Evolutionary conservation across 2,797 vertebrate species (phyloP), one percentile per base, ranked within the genome.

Genomic region (Tiaroga cobitis): DNA sequence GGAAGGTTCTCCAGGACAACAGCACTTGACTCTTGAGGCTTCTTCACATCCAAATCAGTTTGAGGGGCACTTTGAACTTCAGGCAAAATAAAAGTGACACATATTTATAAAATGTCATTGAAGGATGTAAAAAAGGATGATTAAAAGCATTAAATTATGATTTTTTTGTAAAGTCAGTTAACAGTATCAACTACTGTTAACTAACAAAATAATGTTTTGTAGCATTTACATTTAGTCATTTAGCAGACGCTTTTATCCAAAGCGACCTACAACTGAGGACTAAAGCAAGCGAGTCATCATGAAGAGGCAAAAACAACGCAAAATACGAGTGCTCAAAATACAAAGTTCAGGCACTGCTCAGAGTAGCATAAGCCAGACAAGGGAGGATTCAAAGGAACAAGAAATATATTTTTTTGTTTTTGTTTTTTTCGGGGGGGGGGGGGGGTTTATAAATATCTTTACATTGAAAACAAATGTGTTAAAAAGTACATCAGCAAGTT

Each of bases 1-100:
- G 81, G 2, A 0, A 94, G 21, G 5, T 93, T 92, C 37, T 92
- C 91, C 86, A 95, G 24, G 37, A 94, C 88, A 51, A 93, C 88
- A 0, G 85, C 46, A 10, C 24, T 5, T n/a, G 86, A 70, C 49
- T 59, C 70, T 49, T 59, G 19, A 0, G 29, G 16, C 4, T 76
- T 83, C 34, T 80, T 70, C 46, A 11, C 61, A 34, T 63, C 56
- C 5, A 13, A n/a, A 11, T 59, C 76, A 75, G 65, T 34, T 24
- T 16, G 11, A 29, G n/a, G 9, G 26, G 21, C 13, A 54, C 10
- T 46, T 73, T 80, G 73, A 37, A 6, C 85, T 63, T 32, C 15
- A 32, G 51, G 26, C 18, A 78, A 84, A 78, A n/a, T 56, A 46
- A 82, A 49, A 74, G 68, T 82, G 18, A 73, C 5, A 65, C 3